Evolutionary conservation across 2,888 invertebrate genomes (phyloP).

Genomic region (Mesorhabditis belari): DNA sequence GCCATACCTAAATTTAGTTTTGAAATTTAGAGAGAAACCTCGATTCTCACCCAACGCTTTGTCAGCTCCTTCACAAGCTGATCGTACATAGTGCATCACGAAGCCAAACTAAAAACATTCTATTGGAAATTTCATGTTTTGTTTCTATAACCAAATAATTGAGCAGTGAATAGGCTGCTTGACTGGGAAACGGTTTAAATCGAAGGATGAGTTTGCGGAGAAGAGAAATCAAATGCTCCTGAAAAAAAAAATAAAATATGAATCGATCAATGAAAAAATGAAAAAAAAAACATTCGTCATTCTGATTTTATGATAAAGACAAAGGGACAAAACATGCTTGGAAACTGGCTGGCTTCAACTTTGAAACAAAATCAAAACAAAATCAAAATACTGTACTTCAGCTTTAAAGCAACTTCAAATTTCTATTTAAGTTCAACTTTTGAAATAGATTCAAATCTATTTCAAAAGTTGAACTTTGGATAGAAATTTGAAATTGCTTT

Average conservation of each 20-base stretch:
- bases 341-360: no score
- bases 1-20: slow-evolving; percentile 65
- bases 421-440: no score
- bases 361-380: no score
- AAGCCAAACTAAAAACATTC: slow-evolving; percentile 69
- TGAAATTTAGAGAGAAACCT: not conserved
- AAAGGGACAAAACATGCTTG: no score
- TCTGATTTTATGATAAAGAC: no score
- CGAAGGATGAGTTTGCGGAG: slow-evolving; percentile 79
- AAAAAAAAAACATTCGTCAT: no score
- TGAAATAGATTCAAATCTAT: no score
- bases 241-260: slow-evolving; percentile 53
- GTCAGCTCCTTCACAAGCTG: slow-evolving; percentile 89
- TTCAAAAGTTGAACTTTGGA: no score
- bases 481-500: no score
- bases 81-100: slow-evolving; percentile 96
- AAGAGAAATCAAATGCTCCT: slow-evolving; percentile 84
- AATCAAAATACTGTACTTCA: no score
- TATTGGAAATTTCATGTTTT: not conserved
- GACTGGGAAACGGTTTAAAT: slow-evolving; percentile 61
- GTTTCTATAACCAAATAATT: slow-evolving; percentile 81
- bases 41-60: slow-evolving; percentile 57
- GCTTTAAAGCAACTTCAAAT: no score
- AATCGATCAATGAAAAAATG: not conserved
- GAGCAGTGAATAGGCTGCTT: slow-evolving; percentile 93